A percentile compares a stretch with the other conserved stretches of the same genome.
phyloP scores from a whole-genome alignment of 2,888 invertebrate species.

The Caenorhabditis sinica region DNA sequence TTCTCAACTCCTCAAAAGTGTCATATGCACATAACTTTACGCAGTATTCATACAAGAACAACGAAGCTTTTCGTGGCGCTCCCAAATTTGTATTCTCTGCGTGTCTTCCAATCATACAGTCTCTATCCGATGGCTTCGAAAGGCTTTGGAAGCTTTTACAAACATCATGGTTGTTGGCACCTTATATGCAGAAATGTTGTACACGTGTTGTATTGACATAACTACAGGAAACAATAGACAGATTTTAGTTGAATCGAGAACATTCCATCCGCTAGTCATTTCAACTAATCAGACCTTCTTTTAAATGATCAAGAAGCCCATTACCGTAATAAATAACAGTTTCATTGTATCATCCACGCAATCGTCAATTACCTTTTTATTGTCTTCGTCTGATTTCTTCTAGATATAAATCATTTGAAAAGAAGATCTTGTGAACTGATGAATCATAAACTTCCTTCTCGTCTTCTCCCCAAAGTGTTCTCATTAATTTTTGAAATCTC shows the following conservation, averaged over 20 bases:
- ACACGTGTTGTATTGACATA: conserved; percentile 35
- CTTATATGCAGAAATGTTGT: conserved; percentile 41
- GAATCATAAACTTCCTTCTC: conserved; percentile 8
- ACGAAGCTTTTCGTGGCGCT: conserved; percentile 15
- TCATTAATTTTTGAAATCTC: not conserved
- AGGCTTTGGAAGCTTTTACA: conserved; percentile 37
- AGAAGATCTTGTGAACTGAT: not conserved
- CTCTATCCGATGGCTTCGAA: too few relatives aligned
- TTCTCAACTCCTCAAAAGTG: conserved; percentile 28
- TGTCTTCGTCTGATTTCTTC: not conserved
- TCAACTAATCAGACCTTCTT: not conserved
- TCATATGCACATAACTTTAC: conserved; percentile 41
- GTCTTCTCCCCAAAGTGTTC: not conserved
- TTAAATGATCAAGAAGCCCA: not conserved
- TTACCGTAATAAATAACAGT: not conserved
- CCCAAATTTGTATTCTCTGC: conserved; percentile 45
- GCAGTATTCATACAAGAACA: conserved; percentile 11
- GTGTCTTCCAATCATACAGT: conserved; percentile 18
- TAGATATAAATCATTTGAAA: conserved; percentile 21
- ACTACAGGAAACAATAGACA: conserved; percentile 32
- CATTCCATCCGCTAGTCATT: not conserved
- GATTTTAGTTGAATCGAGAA: not conserved
- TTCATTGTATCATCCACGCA: not conserved
- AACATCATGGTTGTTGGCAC: conserved; percentile 42
- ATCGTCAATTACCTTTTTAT: not conserved